These are phyloP conservation scores for Linnaemya vulpina DNA, from an alignment of 2,888 invertebrate genomes.

Conservation along the genomic window DNA sequence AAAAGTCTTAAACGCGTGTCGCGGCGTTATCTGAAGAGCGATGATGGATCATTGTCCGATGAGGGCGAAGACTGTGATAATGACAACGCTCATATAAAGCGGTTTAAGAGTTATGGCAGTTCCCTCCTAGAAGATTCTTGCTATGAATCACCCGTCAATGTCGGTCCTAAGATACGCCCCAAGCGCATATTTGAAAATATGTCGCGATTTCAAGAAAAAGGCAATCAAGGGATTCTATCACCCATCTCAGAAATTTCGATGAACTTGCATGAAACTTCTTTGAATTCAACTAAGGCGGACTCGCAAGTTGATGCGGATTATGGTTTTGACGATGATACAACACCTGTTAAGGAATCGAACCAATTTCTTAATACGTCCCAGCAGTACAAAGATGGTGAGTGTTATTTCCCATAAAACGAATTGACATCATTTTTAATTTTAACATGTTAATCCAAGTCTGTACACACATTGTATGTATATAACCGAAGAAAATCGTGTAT, in stretches of 20 bases:
- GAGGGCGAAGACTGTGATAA: conserved; percentile 15
- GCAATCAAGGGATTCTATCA: conserved; percentile 41
- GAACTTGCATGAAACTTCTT: conserved; percentile 68
- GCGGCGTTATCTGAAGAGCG: conserved; percentile 52
- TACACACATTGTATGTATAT: too few species aligned
- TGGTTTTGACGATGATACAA: conserved; percentile 39
- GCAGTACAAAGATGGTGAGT: conserved; percentile 48
- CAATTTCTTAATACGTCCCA: background rate
- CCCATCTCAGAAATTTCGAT: conserved; percentile 70
- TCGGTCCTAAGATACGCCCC: conserved; percentile 32
- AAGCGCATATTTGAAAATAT: conserved; percentile 44
- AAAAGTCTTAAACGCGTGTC: conserved; percentile 65
- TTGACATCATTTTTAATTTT: too few species aligned
- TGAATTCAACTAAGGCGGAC: conserved; percentile 1
- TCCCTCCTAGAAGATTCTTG: conserved; percentile 33
- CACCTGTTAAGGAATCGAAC: conserved; percentile 43
- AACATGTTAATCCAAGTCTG: too few species aligned
- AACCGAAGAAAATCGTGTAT: too few species aligned
- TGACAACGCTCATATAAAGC: conserved; percentile 58
- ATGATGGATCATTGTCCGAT: conserved; percentile 22
- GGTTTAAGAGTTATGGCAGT: conserved; percentile 55
- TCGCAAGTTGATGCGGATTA: conserved; percentile 8
- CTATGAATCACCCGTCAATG: conserved; percentile 62
- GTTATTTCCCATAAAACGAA: too few species aligned
- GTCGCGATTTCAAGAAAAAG: conserved; percentile 35